Conservation (phyloP, 2,113 vertebrate genomes). For the Aldabrachelys gigantea region DNA sequence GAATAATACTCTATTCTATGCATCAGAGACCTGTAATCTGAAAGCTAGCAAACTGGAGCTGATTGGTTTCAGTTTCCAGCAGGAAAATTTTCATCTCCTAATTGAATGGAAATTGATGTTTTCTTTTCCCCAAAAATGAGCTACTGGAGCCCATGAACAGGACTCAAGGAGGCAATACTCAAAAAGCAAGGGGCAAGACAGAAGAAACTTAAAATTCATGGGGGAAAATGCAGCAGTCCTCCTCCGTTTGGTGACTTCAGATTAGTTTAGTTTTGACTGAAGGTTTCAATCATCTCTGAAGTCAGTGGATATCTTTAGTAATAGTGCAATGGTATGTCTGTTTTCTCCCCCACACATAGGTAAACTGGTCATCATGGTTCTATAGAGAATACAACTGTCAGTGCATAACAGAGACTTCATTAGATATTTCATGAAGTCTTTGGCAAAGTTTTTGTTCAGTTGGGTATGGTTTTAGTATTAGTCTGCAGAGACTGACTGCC, state of each 20-base stretch:
- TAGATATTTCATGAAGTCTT: background rate
- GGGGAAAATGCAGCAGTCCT: background rate
- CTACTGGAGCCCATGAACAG: background rate
- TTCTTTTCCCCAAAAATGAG: background rate
- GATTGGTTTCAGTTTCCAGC: constrained; percentile 15
- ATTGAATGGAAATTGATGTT: constrained; percentile 33
- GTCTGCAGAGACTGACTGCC: background rate
- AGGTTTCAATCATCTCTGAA: background rate
- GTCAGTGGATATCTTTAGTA: background rate
- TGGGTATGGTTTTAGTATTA: background rate
- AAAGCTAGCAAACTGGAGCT: constrained; percentile 5
- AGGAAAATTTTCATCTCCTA: constrained; percentile 41
- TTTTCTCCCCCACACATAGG: background rate
- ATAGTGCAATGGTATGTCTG: background rate
- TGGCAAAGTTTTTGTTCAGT: background rate
- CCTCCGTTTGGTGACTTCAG: background rate
- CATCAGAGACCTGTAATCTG: background rate
- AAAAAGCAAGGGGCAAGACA: background rate
- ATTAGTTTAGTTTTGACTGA: background rate
- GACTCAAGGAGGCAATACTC: background rate
- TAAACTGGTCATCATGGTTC: background rate
- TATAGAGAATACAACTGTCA: background rate
- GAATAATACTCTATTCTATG: background rate
- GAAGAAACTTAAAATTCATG: background rate
- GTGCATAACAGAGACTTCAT: background rate